Conservation (phyloP, 92 coral and sea anemone species). For the Epizoanthus stellaris region DNA sequence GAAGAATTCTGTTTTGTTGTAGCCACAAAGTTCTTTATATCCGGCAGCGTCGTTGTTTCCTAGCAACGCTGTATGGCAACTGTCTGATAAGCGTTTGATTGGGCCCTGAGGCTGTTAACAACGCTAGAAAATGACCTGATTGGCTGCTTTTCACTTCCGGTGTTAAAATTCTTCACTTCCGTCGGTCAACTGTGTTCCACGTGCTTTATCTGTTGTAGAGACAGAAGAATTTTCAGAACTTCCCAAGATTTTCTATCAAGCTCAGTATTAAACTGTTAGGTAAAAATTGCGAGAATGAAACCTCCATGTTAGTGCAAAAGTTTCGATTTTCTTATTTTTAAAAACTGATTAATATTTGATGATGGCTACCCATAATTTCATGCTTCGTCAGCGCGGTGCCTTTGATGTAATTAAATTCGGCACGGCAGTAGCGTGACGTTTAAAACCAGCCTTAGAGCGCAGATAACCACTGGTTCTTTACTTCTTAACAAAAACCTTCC, state of each 20-base stretch:
- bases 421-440: too few species aligned
- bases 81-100: slow-evolving; percentile 21
- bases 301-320: neutral
- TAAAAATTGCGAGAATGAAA: neutral
- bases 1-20: slow-evolving; percentile 81
- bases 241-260: too few species aligned
- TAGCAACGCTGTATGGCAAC: slow-evolving; percentile 55
- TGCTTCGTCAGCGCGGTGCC: too few species aligned
- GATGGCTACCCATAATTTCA: too few species aligned
- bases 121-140: slow-evolving; percentile 40
- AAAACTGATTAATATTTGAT: slow-evolving; percentile 18
- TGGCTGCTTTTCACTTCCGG: slow-evolving; percentile 61
- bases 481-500: too few species aligned
- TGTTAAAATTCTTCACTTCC: slow-evolving; percentile 19
- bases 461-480: neutral
- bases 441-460: too few species aligned
- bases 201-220: slow-evolving; percentile 40
- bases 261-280: neutral
- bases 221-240: slow-evolving; percentile 36
- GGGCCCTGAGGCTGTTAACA: slow-evolving; percentile 22
- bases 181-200: slow-evolving; percentile 5
- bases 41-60: slow-evolving; percentile 89
- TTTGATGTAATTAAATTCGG: too few species aligned
- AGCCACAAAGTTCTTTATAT: slow-evolving; percentile 71
- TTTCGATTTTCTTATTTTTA: neutral